Evolutionary conservation across 2,888 invertebrate species (phyloP).

Genomic region (Marasmarcha lunaedactyla): DNA sequence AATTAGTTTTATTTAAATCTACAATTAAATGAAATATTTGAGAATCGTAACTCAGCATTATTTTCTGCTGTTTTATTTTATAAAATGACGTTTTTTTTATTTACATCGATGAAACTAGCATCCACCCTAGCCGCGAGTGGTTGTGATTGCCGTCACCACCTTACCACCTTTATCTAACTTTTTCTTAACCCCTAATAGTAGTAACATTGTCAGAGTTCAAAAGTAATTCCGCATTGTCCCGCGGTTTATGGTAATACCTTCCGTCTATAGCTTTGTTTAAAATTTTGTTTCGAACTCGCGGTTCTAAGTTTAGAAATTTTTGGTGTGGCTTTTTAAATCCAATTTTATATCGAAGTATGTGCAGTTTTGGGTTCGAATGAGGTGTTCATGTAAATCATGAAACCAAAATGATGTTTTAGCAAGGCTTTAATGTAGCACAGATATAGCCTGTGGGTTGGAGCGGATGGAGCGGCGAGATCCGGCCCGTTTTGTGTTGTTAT

Average conservation of each 20-base stretch:
- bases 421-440: conserved; percentile 25
- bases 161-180: conserved; percentile 50
- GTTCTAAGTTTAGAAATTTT: conserved; percentile 54
- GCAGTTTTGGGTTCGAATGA: conserved; percentile 19
- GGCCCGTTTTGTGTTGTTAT: conserved; percentile 43
- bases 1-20: no score
- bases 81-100: no score
- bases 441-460: conserved; percentile 30
- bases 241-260: conserved; percentile 59
- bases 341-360: background rate
- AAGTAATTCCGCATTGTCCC: conserved; percentile 52
- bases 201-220: conserved; percentile 59
- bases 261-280: conserved; percentile 58
- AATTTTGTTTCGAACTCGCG: conserved; percentile 52
- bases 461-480: conserved; percentile 37
- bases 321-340: conserved; percentile 22
- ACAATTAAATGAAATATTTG: no score
- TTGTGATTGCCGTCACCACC: conserved; percentile 38
- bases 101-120: no score
- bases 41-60: no score
- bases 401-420: conserved; percentile 29
- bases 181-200: conserved; percentile 50
- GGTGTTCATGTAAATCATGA: conserved; percentile 30
- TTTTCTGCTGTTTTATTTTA: no score
- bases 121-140: conserved; percentile 28